Conservation (phyloP, 2,888 invertebrate species). For the Cerceris rybyensis region DNA sequence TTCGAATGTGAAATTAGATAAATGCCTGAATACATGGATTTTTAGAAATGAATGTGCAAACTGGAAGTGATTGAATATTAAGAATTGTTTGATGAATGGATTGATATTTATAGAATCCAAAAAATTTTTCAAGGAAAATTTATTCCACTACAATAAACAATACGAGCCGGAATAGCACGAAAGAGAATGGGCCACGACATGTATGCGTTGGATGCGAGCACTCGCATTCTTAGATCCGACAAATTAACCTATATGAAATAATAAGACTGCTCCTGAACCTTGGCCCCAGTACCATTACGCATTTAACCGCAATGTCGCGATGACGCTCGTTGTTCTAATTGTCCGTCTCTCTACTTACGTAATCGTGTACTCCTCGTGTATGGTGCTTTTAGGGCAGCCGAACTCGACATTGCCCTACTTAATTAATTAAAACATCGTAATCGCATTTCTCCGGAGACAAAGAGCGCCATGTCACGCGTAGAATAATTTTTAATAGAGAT, state of each 20-base stretch:
- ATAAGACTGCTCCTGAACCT: conserved; percentile 74
- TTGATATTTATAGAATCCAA: too few species aligned
- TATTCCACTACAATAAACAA: neutral
- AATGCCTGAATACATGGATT: too few species aligned
- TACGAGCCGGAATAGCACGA: conserved; percentile 4
- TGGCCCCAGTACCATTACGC: conserved; percentile 70
- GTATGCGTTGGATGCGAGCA: conserved; percentile 17
- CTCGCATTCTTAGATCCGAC: conserved; percentile 49
- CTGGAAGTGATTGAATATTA: too few species aligned
- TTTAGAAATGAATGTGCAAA: too few species aligned
- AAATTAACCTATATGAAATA: conserved; percentile 70
- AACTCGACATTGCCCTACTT: conserved; percentile 17
- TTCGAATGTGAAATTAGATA: too few species aligned
- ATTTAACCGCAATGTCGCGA: conserved; percentile 70
- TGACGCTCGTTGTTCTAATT: conserved; percentile 48
- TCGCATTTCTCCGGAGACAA: neutral
- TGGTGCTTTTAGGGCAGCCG: conserved; percentile 1
- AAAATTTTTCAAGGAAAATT: too few species aligned
- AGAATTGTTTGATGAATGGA: too few species aligned
- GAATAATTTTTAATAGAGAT: neutral
- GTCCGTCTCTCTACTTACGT: conserved; percentile 54
- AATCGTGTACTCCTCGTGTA: conserved; percentile 32
- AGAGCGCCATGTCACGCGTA: neutral
- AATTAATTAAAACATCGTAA: conserved; percentile 26
- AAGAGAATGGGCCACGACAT: conserved; percentile 17